phyloP scores from a whole-genome alignment of 92 coral and sea anemone genomes.

The Porites lobata region DNA sequence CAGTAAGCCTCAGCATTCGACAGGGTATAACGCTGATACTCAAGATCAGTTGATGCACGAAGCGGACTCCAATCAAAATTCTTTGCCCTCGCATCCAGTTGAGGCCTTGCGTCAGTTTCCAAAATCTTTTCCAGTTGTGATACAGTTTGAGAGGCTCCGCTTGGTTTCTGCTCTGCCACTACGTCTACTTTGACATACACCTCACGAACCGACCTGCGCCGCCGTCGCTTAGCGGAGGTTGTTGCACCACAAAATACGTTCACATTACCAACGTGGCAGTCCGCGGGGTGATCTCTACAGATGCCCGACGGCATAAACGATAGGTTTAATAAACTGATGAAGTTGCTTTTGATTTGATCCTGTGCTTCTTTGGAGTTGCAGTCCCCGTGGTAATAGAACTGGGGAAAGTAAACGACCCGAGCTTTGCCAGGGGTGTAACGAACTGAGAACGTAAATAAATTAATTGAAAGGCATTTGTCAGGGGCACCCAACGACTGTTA shows the following conservation, averaged over 20 bases:
- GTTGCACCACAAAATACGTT: constrained; percentile 91
- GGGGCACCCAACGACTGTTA: too few relatives aligned
- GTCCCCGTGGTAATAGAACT: constrained; percentile 89
- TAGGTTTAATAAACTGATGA: constrained; percentile 48
- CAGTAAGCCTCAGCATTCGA: constrained; percentile 90
- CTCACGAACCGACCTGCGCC: constrained; percentile 82
- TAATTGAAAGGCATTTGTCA: too few relatives aligned
- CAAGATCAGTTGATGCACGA: constrained; percentile 71
- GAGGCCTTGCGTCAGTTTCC: constrained; percentile 72
- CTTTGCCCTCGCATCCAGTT: constrained; percentile 63
- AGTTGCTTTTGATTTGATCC: constrained; percentile 78
- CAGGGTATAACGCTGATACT: constrained; percentile 64
- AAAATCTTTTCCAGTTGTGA: constrained; percentile 51
- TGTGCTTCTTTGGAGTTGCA: constrained; percentile 86
- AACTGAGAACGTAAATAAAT: constrained; percentile 36
- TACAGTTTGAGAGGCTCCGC: constrained; percentile 54
- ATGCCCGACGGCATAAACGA: constrained; percentile 40
- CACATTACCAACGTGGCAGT: constrained; percentile 80
- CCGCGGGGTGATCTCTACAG: constrained; percentile 57
- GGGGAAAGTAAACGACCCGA: constrained; percentile 37
- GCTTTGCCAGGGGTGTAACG: constrained; percentile 84
- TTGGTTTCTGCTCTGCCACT: constrained; percentile 74
- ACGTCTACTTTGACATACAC: constrained; percentile 80
- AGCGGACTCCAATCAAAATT: constrained; percentile 66
- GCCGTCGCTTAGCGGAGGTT: constrained; percentile 71